These are phyloP conservation scores for Eurystomus glaucurus DNA, from an alignment of 2,797 vertebrate species.

Conservation along the genomic window DNA sequence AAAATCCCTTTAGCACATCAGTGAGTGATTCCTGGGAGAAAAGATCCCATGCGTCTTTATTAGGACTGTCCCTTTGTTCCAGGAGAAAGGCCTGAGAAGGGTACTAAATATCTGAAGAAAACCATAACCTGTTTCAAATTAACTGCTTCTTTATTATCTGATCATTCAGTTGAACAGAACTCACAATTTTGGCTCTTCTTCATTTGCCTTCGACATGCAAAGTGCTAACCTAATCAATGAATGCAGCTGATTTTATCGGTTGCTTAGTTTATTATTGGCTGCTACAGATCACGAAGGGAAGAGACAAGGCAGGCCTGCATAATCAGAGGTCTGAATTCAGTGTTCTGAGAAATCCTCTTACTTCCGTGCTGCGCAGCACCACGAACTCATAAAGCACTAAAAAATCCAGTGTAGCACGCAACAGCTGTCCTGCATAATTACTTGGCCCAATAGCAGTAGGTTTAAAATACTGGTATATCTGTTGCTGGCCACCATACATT, in stretches of 20 bases:
- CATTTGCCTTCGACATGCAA: not conserved
- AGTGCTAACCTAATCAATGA: slow-evolving; percentile 20
- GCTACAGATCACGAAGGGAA: not conserved
- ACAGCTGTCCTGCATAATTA: slow-evolving; percentile 62
- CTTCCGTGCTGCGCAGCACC: slow-evolving; percentile 15
- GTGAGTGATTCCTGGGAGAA: not conserved
- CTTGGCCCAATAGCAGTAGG: slow-evolving; percentile 50
- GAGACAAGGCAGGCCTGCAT: not conserved
- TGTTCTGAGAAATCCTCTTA: not conserved
- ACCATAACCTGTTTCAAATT: slow-evolving; percentile 29
- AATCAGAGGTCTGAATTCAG: not conserved
- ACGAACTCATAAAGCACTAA: not conserved
- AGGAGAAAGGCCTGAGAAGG: not conserved
- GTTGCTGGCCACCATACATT: slow-evolving; percentile 73
- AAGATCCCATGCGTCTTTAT: not conserved
- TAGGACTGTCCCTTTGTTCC: not conserved
- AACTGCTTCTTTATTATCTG: slow-evolving; percentile 46
- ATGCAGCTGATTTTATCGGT: not conserved
- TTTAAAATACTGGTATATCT: slow-evolving; percentile 58
- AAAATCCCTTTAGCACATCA: not conserved
- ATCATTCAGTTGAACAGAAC: not conserved
- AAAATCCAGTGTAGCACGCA: slow-evolving; percentile 24
- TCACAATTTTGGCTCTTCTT: slow-evolving; percentile 15
- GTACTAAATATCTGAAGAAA: not conserved
- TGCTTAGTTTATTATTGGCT: not conserved